These are phyloP conservation scores for Plectrocnemia conspersa DNA, from an alignment of 1,140 invertebrate species.

Conservation along the genomic window DNA sequence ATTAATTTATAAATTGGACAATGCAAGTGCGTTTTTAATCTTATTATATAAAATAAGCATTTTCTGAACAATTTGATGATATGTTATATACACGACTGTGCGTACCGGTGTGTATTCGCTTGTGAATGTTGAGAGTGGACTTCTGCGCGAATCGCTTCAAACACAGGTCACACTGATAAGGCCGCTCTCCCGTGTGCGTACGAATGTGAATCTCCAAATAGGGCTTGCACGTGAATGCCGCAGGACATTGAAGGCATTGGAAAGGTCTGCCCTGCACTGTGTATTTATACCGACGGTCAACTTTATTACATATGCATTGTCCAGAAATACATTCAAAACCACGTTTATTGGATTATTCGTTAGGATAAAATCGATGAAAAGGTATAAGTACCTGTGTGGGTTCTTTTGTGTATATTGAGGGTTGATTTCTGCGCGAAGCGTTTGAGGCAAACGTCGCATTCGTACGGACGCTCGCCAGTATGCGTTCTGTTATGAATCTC, in stretches of 20 bases:
- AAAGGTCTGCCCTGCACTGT: constrained; percentile 56
- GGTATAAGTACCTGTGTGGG: constrained; percentile 44
- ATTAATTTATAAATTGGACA: too few relatives aligned
- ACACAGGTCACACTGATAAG: constrained; percentile 50
- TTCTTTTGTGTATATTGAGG: constrained; percentile 49
- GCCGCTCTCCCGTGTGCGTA: constrained; percentile 63
- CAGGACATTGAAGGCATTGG: constrained; percentile 62
- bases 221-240: constrained; percentile 64
- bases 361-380: not conserved
- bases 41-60: not conserved
- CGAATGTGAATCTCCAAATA: constrained; percentile 72
- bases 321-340: constrained; percentile 11
- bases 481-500: constrained; percentile 74
- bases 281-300: constrained; percentile 19
- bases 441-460: constrained; percentile 51
- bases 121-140: constrained; percentile 50
- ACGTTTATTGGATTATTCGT: constrained; percentile 14
- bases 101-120: constrained; percentile 48
- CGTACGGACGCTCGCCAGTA: constrained; percentile 57
- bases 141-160: constrained; percentile 52
- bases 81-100: constrained; percentile 5
- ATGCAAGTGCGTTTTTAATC: too few relatives aligned
- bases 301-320: constrained; percentile 16
- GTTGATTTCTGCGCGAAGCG: constrained; percentile 51
- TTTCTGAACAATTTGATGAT: not conserved